Evolutionary conservation across 2,113 vertebrate genomes (phyloP), one percentile per base, ranked within the genome.

Genomic region (Stercorarius parasiticus): DNA sequence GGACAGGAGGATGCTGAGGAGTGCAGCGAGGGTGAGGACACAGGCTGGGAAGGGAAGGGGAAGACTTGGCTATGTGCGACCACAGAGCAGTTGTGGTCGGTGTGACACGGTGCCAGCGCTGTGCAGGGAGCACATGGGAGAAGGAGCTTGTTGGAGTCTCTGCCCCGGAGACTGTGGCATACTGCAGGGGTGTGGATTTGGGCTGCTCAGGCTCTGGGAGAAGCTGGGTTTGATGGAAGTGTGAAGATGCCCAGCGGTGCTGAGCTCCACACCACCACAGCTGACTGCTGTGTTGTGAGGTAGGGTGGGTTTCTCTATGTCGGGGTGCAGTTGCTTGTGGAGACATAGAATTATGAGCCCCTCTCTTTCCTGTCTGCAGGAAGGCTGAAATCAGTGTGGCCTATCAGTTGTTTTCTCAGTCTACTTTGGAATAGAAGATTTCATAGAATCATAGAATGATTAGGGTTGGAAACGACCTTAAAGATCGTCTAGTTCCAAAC

Each of bases 251-350:
- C 14, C 42, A 62, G 49, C 59, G 72, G 52, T 36, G 64, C 59
- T 27, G 52, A 87, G 66, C 32, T 78, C 82, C 65, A 47, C 11
- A 25, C 12, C 55, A 25, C 27, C 40, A 34, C 11, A 66, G 59
- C 70, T 73, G 62, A 32, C n/a, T 0, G 0, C 50, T 71, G 72
- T 5, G 1, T 11, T 72, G 62, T 1, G 0, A 47, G 11, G 23
- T 3, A 21, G 65, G 62, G 47, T 64, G 34, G 52, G 59, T 43
- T 18, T 14, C 38, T 77, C 70, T 15, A 0, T 19, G 10, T 50
- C 5, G 1, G 26, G 13, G 17, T 49, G 70, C 71, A 52, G 79
- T 23, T 58, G 34, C 36, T 40, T 61, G 11, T 26, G 50, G 32
- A 77, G 86, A 52, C 6, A 6, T 7, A 20, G 10, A 20, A 17